phyloP scores from a whole-genome alignment of 2,888 invertebrate species.

The Ferdinandea cuprea region DNA sequence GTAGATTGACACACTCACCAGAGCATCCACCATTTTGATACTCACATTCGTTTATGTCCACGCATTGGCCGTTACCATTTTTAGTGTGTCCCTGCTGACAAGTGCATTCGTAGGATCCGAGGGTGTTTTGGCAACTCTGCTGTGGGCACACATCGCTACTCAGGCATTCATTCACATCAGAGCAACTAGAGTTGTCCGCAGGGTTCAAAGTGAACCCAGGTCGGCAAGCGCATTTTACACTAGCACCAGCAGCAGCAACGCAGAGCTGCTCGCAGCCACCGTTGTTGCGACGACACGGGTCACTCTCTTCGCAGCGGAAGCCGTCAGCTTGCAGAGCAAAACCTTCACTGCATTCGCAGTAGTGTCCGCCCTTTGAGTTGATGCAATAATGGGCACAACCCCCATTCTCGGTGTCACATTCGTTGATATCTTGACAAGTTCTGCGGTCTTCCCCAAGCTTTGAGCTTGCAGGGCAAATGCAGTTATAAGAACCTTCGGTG shows the following conservation, averaged over 20 bases:
- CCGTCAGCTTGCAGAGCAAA: conserved; percentile 77
- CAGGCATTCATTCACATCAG: conserved; percentile 84
- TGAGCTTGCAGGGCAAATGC: conserved; percentile 83
- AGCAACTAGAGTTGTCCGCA: conserved; percentile 78
- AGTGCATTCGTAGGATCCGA: conserved; percentile 85
- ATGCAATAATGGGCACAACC: conserved; percentile 80
- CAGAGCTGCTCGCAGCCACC: conserved; percentile 84
- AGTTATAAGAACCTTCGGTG: conserved; percentile 76
- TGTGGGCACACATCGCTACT: conserved; percentile 84
- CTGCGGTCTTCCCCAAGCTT: conserved; percentile 81
- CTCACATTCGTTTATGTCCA: conserved; percentile 85
- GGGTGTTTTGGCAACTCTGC: conserved; percentile 83
- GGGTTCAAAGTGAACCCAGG: conserved; percentile 81
- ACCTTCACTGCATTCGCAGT: conserved; percentile 83
- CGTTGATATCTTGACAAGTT: conserved; percentile 84
- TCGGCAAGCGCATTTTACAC: conserved; percentile 82
- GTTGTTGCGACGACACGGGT: conserved; percentile 83
- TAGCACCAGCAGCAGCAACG: conserved; percentile 75
- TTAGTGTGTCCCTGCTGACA: conserved; percentile 85
- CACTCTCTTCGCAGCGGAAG: conserved; percentile 81
- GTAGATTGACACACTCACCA: conserved; percentile 83
- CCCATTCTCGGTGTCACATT: conserved; percentile 83
- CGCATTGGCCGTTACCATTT: conserved; percentile 83
- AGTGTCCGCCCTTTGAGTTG: conserved; percentile 84
- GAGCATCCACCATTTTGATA: conserved; percentile 81